These are phyloP conservation scores for Trichonephila clavipes DNA, from an alignment of 1,140 invertebrate genomes.

Conservation along the genomic window DNA sequence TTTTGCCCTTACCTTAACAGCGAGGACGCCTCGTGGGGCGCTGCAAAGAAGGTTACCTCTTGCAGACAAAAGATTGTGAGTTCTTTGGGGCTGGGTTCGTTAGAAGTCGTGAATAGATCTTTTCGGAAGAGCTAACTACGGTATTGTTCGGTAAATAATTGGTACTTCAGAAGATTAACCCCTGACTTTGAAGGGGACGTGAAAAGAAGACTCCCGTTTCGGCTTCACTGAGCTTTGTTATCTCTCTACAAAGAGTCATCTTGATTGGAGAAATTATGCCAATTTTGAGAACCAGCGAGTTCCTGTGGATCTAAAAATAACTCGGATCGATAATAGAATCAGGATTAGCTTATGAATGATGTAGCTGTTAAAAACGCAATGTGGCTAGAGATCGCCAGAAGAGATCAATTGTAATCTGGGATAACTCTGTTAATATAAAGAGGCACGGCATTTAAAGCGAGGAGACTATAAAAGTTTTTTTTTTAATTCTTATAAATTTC, in stretches of 20 bases:
- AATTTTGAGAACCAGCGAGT: background rate
- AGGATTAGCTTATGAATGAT: background rate
- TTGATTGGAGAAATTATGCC: background rate
- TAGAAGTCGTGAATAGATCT: background rate
- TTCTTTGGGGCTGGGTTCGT: background rate
- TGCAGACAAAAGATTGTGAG: background rate
- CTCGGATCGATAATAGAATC: background rate
- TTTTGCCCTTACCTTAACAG: background rate
- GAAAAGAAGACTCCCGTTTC: background rate
- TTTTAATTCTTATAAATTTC: no score
- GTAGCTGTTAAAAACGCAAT: no score
- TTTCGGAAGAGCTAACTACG: slow-evolving; percentile 26
- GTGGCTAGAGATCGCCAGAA: no score
- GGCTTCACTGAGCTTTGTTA: background rate
- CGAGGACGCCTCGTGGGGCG: background rate
- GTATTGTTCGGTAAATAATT: slow-evolving; percentile 29
- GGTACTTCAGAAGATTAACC: slow-evolving; percentile 7
- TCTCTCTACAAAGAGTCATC: background rate
- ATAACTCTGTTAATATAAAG: no score
- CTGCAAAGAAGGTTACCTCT: background rate
- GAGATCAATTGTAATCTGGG: no score
- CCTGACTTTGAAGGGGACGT: background rate
- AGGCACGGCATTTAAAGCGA: no score
- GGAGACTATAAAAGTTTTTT: no score
- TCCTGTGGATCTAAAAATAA: background rate